phyloP scores from a whole-genome alignment of 2,113 vertebrate species.

The Orycteropus afer region DNA sequence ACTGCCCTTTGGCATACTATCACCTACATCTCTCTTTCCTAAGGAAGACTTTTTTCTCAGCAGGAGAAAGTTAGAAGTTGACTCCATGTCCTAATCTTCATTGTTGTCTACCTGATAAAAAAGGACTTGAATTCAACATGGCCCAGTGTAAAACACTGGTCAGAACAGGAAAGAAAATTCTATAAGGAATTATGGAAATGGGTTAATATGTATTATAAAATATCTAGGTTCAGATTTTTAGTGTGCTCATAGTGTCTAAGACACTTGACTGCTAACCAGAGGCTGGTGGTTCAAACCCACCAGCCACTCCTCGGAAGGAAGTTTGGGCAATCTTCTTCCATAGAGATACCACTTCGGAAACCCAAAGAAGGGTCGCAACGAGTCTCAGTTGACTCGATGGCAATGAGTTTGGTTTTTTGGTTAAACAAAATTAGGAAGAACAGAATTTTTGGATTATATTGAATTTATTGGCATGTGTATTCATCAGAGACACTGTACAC shows the following conservation, averaged over 20 bases:
- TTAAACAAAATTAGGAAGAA: background rate
- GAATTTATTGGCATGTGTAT: background rate
- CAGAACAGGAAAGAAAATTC: background rate
- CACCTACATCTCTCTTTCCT: background rate
- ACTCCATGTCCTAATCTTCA: background rate
- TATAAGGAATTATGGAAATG: background rate
- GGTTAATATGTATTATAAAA: background rate
- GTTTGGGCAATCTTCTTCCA: no score
- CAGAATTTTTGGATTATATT: background rate
- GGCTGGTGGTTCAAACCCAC: no score
- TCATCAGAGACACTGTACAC: background rate
- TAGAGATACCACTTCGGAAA: no score
- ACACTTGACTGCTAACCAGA: no score
- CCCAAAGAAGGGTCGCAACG: no score
- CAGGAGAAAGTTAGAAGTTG: background rate
- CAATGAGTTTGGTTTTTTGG: no score
- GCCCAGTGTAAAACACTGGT: background rate
- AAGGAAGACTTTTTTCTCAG: background rate
- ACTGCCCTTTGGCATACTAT: background rate
- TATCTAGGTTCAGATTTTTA: background rate
- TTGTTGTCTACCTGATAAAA: background rate
- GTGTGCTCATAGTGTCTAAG: no score
- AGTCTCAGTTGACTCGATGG: no score
- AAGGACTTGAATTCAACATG: background rate
- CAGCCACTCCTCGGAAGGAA: no score